These are phyloP conservation scores for Nymphalis polychloros DNA, from an alignment of 2,888 invertebrate genomes.

Conservation along the genomic window DNA sequence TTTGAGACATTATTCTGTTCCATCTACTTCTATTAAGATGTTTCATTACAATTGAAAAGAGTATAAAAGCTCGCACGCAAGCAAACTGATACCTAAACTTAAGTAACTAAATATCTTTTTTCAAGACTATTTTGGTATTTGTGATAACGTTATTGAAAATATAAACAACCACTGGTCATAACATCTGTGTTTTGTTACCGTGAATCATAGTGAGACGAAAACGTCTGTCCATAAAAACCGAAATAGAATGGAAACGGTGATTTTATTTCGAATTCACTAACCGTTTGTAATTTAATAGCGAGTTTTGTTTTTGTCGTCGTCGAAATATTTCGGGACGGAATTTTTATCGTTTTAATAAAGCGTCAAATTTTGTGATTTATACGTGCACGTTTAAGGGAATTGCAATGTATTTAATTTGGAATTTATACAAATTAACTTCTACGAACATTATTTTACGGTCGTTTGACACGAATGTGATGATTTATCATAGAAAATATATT, in stretches of 20 bases:
- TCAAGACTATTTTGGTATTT: no score
- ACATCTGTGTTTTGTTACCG: slow-evolving; percentile 35
- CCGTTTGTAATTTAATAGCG: slow-evolving; percentile 20
- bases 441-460: neutral
- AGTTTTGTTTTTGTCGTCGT: slow-evolving; percentile 1
- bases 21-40: no score
- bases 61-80: no score
- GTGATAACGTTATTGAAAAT: no score
- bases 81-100: no score
- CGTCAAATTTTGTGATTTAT: slow-evolving; percentile 1
- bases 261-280: slow-evolving; percentile 38
- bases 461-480: neutral
- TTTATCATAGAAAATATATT: neutral
- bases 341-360: neutral
- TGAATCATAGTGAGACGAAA: slow-evolving; percentile 43
- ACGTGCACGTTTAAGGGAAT: neutral
- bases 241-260: slow-evolving; percentile 46
- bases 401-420: neutral
- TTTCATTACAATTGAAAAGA: no score
- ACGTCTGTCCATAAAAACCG: slow-evolving; percentile 45
- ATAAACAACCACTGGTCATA: neutral
- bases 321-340: neutral
- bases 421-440: slow-evolving; percentile 1
- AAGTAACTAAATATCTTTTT: no score
- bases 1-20: no score